A percentile compares a stretch with the other conserved stretches of the same genome.
Conservation (phyloP, 2,113 vertebrate genomes). For the Condylura cristata region DNA sequence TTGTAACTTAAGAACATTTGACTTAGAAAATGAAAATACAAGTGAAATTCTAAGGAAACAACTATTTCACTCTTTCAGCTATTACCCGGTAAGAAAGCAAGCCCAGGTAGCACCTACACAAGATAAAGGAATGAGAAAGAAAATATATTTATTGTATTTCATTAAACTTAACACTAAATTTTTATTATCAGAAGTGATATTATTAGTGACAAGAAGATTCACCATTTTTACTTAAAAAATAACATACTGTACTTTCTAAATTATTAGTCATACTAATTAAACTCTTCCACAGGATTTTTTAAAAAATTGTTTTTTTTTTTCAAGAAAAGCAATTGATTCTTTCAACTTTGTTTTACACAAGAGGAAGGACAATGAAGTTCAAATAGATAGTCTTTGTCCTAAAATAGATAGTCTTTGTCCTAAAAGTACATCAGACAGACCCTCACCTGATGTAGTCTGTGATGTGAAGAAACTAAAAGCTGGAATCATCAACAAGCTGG, state of each 20-base stretch:
- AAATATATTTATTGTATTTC: not conserved
- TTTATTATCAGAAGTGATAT: slow-evolving; percentile 17
- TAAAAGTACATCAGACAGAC: too few relatives aligned
- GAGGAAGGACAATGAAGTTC: not conserved
- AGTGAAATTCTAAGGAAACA: not conserved
- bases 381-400: not conserved
- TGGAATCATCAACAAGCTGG: not conserved
- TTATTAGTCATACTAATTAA: not conserved
- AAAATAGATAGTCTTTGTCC: not conserved
- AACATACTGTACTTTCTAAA: not conserved
- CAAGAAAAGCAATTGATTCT: not conserved
- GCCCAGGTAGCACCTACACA: not conserved
- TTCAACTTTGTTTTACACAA: not conserved
- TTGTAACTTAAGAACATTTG: not conserved
- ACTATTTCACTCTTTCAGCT: not conserved
- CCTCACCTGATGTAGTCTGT: not conserved
- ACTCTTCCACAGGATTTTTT: not conserved
- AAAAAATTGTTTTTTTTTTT: not conserved
- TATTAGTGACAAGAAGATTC: not conserved
- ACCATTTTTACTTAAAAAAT: not conserved
- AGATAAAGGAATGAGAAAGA: not conserved
- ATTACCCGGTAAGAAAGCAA: not conserved
- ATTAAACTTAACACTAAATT: not conserved
- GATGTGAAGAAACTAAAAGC: not conserved
- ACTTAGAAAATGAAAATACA: slow-evolving; percentile 22